Conservation (phyloP, 2,888 invertebrate genomes). For the Drosophila ustulata region DNA sequence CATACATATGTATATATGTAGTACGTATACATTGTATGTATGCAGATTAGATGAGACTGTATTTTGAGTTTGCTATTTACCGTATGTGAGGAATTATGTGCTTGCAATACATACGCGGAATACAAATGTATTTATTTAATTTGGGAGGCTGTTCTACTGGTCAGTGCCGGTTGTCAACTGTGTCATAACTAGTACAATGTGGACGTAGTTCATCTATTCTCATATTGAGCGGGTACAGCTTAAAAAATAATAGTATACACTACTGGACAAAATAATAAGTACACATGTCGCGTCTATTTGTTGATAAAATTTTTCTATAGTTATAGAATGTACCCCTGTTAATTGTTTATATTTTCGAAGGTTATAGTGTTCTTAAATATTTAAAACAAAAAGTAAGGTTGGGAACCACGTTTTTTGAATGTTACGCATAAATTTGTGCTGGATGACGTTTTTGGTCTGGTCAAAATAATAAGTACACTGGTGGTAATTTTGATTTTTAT, state of each 20-base stretch:
- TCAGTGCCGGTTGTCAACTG: slow-evolving; percentile 24
- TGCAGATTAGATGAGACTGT: slow-evolving; percentile 11
- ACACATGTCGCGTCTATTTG: too few relatives aligned
- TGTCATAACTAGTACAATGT: slow-evolving; percentile 37
- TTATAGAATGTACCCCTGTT: too few relatives aligned
- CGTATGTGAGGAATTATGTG: slow-evolving; percentile 12
- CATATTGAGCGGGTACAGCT: slow-evolving; percentile 37
- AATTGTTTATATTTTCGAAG: too few relatives aligned
- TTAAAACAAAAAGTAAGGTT: too few relatives aligned
- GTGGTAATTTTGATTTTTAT: too few relatives aligned
- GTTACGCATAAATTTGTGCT: too few relatives aligned
- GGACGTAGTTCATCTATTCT: slow-evolving; percentile 15
- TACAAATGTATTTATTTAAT: slow-evolving; percentile 27
- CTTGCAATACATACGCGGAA: neutral
- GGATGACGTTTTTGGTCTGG: too few relatives aligned
- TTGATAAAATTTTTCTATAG: too few relatives aligned
- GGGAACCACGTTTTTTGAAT: too few relatives aligned
- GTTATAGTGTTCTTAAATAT: too few relatives aligned
- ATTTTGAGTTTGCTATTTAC: neutral
- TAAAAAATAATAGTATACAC: slow-evolving; percentile 26
- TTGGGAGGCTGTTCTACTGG: slow-evolving; percentile 22
- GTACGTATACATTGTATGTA: slow-evolving; percentile 4
- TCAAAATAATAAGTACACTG: too few relatives aligned
- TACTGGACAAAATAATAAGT: too few relatives aligned
- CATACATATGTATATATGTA: slow-evolving; percentile 7